Conservation (phyloP, 2,113 vertebrate genomes). For the Hiodon alosoides region DNA sequence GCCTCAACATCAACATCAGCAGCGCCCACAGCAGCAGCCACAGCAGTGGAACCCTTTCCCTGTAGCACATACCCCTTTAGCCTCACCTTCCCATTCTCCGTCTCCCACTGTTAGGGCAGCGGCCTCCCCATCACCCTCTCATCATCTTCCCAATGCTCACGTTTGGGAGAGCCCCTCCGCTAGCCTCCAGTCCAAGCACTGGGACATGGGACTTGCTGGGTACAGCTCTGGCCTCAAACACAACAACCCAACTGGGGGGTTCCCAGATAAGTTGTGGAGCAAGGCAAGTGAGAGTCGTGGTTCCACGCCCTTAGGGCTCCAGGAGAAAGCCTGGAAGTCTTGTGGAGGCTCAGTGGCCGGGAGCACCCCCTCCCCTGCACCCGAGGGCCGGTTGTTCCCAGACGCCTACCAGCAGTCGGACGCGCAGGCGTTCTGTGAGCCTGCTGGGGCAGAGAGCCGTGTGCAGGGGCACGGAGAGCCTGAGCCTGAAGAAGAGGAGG, state of each 20-base stretch:
- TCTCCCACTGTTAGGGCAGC: constrained; percentile 1
- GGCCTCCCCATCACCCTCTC: constrained; percentile 7
- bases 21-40: constrained; percentile 46
- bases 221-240: constrained; percentile 64
- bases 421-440: constrained; percentile 68
- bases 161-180: constrained; percentile 58
- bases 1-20: constrained; percentile 46
- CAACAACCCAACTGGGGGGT: constrained; percentile 56
- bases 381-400: constrained; percentile 68
- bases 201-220: constrained; percentile 52
- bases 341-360: constrained; percentile 64
- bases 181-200: constrained; percentile 60
- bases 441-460: constrained; percentile 66
- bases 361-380: constrained; percentile 58
- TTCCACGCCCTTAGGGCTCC: constrained; percentile 64
- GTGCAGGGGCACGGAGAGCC: constrained; percentile 48
- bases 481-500: constrained; percentile 51
- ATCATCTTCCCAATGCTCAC: constrained; percentile 49
- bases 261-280: constrained; percentile 63
- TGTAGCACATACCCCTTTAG: background rate
- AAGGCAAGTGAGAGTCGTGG: constrained; percentile 73
- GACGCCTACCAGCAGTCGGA: constrained; percentile 58
- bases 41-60: constrained; percentile 48
- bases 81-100: background rate
- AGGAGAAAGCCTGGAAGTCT: constrained; percentile 80